Evolutionary conservation across 2,113 vertebrate genomes (phyloP).

Genomic region (Xenopus tropicalis): UCB_Xtro_10.0 CM004447.2:84232001-84232500

Average conservation of each 20-base stretch:
- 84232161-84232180: neutral
- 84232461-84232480: too few relatives aligned
- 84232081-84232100: constrained; percentile 30
- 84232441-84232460: too few relatives aligned
- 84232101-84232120: constrained; percentile 26
- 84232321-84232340: too few relatives aligned
- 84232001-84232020: constrained; percentile 26
- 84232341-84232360: too few relatives aligned
- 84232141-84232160: constrained; percentile 24
- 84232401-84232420: too few relatives aligned
- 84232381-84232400: too few relatives aligned
- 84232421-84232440: too few relatives aligned
- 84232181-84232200: neutral
- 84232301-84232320: neutral
- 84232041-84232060: constrained; percentile 27
- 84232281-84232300: neutral
- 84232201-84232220: constrained; percentile 19
- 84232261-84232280: neutral
- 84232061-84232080: constrained; percentile 39
- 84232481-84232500: too few relatives aligned
- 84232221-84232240: too few relatives aligned
- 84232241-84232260: too few relatives aligned
- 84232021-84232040: constrained; percentile 30
- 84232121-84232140: constrained; percentile 26
- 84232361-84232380: too few relatives aligned